Percentiles rank a stretch among this genome's conserved stretches.
phyloP scores from a whole-genome alignment of 1,140 invertebrate species.

The Caerostris darwini region DNA sequence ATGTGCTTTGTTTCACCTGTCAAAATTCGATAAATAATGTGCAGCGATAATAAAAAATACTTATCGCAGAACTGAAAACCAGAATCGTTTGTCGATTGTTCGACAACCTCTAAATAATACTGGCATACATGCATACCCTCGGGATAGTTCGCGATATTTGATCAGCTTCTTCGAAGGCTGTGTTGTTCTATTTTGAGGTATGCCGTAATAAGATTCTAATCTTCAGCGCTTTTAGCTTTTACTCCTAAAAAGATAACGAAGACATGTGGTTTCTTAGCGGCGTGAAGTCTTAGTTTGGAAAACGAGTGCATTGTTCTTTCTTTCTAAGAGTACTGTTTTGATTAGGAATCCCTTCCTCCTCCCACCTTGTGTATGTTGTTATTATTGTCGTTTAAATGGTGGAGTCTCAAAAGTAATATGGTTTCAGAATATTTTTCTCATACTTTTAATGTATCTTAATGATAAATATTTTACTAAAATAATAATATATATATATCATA shows the following conservation, averaged over 20 bases:
- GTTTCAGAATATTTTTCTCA: no score
- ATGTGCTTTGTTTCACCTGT: background rate
- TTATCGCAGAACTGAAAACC: background rate
- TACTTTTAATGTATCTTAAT: no score
- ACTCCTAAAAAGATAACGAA: background rate
- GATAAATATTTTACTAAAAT: no score
- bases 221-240: background rate
- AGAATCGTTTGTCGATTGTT: constrained; percentile 6
- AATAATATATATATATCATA: no score
- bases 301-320: background rate
- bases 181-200: constrained; percentile 8
- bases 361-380: no score
- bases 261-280: background rate
- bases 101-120: background rate
- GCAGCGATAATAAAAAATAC: background rate
- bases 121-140: background rate
- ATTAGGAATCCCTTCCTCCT: no score
- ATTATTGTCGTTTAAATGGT: no score
- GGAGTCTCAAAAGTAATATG: no score
- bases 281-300: background rate
- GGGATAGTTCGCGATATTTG: background rate
- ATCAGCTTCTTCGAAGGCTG: constrained; percentile 17
- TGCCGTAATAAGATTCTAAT: background rate
- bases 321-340: no score
- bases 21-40: background rate